Evolutionary conservation across 1,140 invertebrate species (phyloP).

Genomic region (Trichonephila clavipes): DNA sequence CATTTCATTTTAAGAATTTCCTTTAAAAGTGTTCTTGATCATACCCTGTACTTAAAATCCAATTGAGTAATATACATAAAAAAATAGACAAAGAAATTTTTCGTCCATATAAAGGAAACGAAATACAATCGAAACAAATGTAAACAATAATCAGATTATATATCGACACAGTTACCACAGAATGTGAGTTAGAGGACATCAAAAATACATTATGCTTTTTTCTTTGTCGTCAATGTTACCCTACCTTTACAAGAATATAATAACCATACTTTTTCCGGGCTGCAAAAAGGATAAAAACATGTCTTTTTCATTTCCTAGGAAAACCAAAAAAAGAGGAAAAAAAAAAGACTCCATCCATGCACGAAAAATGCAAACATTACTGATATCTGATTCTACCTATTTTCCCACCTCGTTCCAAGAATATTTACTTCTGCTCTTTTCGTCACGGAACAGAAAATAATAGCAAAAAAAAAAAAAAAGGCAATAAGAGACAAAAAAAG

Average conservation of each 20-base stretch:
- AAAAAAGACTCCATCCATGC: not conserved
- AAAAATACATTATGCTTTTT: slow-evolving; percentile 20
- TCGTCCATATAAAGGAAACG: not conserved
- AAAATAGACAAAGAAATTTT: not conserved
- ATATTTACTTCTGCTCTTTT: not conserved
- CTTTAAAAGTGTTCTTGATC: too few species aligned
- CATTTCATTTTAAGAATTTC: too few species aligned
- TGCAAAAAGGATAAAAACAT: not conserved
- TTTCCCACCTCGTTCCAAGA: slow-evolving; percentile 1
- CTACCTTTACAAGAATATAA: not conserved
- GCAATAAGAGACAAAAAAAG: not conserved
- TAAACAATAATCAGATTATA: not conserved
- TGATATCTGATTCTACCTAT: not conserved
- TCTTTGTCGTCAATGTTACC: not conserved
- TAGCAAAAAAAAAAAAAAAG: not conserved
- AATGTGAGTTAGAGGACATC: not conserved
- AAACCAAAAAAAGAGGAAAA: not conserved
- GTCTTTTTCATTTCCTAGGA: not conserved
- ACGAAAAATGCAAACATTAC: not conserved
- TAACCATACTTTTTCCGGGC: slow-evolving; percentile 6
- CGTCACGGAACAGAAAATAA: not conserved
- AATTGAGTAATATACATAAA: not conserved
- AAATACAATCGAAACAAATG: not conserved
- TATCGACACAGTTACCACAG: not conserved
- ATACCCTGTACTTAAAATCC: not conserved